These are phyloP conservation scores for Gallinago nigripennis DNA, from an alignment of 2,797 vertebrate genomes.

Conservation along the genomic window DNA sequence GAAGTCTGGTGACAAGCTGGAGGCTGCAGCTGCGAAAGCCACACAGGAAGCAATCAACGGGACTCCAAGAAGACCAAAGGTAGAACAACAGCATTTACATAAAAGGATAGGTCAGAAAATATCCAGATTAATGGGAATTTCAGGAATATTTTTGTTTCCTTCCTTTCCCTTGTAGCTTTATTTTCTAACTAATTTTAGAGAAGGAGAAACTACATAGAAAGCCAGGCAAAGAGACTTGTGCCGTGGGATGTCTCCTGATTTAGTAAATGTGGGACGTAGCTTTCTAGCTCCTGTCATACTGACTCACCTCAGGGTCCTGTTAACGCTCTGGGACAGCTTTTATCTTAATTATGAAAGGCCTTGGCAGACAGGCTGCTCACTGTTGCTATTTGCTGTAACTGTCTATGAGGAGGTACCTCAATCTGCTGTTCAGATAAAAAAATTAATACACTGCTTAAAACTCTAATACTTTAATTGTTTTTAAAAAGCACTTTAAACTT, in stretches of 20 bases:
- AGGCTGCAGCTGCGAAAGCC: not conserved
- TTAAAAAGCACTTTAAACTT: not conserved
- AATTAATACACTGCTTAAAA: not conserved
- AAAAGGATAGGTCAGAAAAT: not conserved
- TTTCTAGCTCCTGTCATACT: not conserved
- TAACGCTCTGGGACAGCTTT: not conserved
- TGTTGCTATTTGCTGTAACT: not conserved
- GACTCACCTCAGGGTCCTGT: not conserved
- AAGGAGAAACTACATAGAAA: not conserved
- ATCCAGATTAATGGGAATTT: not conserved
- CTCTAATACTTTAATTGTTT: not conserved
- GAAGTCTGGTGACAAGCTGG: not conserved
- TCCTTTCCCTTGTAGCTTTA: not conserved
- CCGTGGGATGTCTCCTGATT: not conserved
- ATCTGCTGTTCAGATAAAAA: not conserved
- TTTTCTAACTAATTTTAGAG: not conserved
- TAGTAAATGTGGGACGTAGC: not conserved
- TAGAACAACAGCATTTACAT: slow-evolving; percentile 15
- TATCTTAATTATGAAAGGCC: not conserved
- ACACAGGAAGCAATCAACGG: not conserved
- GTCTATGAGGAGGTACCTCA: not conserved
- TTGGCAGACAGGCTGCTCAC: not conserved
- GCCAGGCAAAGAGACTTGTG: not conserved
- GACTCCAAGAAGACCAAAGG: slow-evolving; percentile 38
- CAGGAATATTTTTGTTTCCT: not conserved